Percentiles rank a stretch among this genome's conserved stretches.
These are phyloP conservation scores for Sebastes iracundus DNA, from an alignment of 2,797 vertebrate species.

Conservation along the genomic window DNA sequence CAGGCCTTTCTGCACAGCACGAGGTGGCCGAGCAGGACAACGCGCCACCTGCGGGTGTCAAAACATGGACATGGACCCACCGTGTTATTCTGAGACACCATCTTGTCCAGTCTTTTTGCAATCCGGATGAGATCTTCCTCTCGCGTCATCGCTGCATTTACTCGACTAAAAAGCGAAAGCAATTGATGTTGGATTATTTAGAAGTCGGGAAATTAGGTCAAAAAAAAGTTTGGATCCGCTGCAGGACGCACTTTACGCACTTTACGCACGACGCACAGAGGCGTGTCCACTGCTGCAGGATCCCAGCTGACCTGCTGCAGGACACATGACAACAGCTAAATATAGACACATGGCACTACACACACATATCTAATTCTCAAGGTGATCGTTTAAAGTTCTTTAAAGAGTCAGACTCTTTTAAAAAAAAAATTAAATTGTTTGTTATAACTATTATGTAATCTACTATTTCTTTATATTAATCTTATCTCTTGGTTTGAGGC, in stretches of 20 bases:
- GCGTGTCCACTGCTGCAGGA: slow-evolving; percentile 74
- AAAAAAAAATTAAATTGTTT: too few relatives aligned
- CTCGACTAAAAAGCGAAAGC: neutral
- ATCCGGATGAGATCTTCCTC: slow-evolving; percentile 93
- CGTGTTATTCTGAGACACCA: slow-evolving; percentile 94
- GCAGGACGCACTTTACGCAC: slow-evolving; percentile 67
- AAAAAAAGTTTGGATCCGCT: slow-evolving; percentile 54
- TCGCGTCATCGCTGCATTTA: slow-evolving; percentile 86
- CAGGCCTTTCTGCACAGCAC: slow-evolving; percentile 44
- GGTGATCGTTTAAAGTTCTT: neutral
- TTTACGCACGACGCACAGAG: slow-evolving; percentile 77
- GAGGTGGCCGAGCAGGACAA: slow-evolving; percentile 33
- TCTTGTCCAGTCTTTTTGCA: slow-evolving; percentile 95
- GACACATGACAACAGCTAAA: slow-evolving; percentile 80
- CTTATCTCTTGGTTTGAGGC: rapidly evolving
- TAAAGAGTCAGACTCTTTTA: neutral
- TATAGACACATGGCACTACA: slow-evolving; percentile 63
- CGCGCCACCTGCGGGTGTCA: slow-evolving; percentile 73
- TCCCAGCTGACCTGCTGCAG: slow-evolving; percentile 67
- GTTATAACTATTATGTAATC: too few relatives aligned
- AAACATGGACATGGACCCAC: slow-evolving; percentile 81
- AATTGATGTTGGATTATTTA: too few relatives aligned
- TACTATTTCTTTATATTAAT: too few relatives aligned
- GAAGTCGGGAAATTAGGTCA: slow-evolving; percentile 11
- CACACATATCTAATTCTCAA: neutral